Base-by-base conservation (phyloP, 2,113 vertebrate genomes). In the Sylvietta virens region DNA sequence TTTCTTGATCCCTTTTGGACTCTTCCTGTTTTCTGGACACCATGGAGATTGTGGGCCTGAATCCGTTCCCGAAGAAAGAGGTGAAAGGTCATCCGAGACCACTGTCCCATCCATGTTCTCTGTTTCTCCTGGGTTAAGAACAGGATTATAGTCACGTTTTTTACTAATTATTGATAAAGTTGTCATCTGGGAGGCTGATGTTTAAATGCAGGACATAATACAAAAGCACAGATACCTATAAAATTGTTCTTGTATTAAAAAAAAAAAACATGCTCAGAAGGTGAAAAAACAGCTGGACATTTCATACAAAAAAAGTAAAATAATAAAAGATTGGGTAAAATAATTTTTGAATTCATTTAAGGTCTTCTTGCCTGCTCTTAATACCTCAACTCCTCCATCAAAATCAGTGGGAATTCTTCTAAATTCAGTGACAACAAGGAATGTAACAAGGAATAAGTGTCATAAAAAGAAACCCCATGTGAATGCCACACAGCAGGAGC, bases 1-100 rank as follows among this genome's bases (percentile, higher is more conserved):
- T 96, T 98, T 99, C 97, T 98, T 99, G 96, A 99, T 99, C 93
- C 99, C 99, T 97, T 98, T 99, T 94, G 98, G 99, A 77, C 98
- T 99, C 97, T 98, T 99, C 94, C 98, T 98, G 90, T 98, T 98
- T 91, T 99, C 99, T 69, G 98, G 98, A 57, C 98, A 98, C 82
- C 99, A 84, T 15, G 99, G 98, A 85, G 98, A 98, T 15, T 98
- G 98, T 48, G 98, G 97, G n/a, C 98, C 95, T 3, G 98, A 98
- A 61, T 99, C 98, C 0, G 64, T 97, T 60, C 97, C 98, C 35
- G 97, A 98, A 37, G 98, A 98, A 48, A 97, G 82, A 24, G 98
- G 98, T 19, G 99, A 99, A 70, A 98, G 94, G 47, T 99, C 98
- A 50, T 98, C 98, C 0, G 95, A 72, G 76, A 61, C 45, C 21